Evolutionary conservation across 2,797 vertebrate species (phyloP).

Genomic region (Acipenser transmontanus): DNA sequence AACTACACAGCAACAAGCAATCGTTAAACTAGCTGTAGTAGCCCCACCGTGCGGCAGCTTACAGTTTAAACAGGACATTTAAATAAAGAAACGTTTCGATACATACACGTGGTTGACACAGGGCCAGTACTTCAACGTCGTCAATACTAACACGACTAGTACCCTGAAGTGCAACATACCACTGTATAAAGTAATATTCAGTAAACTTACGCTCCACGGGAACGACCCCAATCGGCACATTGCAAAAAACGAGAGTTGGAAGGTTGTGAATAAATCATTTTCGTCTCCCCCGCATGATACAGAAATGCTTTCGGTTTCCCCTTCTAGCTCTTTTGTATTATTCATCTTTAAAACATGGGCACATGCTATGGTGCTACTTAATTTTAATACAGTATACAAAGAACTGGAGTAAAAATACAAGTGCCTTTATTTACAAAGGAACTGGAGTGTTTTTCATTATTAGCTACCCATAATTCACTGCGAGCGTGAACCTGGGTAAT

Average conservation of each 20-base stretch:
- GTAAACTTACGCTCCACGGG: constrained; percentile 57
- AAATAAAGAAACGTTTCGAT: neutral
- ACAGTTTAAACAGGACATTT: neutral
- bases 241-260: constrained; percentile 48
- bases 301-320: neutral
- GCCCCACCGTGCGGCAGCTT: no score
- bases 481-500: constrained; percentile 7
- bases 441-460: neutral
- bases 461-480: constrained; percentile 27
- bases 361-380: constrained; percentile 7
- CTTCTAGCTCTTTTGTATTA: neutral
- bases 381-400: neutral
- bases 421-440: constrained; percentile 13
- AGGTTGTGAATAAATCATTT: constrained; percentile 31
- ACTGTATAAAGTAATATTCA: no score
- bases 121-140: neutral
- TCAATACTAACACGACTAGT: neutral
- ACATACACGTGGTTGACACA: neutral
- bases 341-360: constrained; percentile 25
- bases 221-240: constrained; percentile 49
- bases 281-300: neutral
- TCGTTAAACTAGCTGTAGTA: no score
- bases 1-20: no score
- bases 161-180: neutral
- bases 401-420: constrained; percentile 24